Evolutionary conservation across 2,113 vertebrate genomes (phyloP).

Genomic region (Gallinago paraguaiae): DNA sequence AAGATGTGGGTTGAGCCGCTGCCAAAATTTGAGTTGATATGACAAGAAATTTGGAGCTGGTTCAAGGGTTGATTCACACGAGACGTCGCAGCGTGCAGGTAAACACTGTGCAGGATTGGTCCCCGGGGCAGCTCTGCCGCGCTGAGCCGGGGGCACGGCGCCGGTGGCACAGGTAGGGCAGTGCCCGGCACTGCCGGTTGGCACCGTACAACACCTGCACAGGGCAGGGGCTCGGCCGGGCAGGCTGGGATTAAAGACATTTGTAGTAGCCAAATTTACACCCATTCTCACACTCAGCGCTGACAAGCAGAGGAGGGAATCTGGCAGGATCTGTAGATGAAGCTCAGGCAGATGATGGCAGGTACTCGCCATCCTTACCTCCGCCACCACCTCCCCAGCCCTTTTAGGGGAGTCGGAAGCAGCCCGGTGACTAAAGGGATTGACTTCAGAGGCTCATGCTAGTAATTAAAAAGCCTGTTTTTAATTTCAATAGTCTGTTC

Average conservation of each 20-base stretch:
- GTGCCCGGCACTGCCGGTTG: neutral
- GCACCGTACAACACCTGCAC: neutral
- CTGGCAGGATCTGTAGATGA: neutral
- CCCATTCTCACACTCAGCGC: accelerated
- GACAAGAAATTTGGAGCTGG: conserved; percentile 37
- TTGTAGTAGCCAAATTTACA: neutral
- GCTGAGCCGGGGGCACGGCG: neutral
- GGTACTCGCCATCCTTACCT: neutral
- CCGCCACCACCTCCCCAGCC: neutral
- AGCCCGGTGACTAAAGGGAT: neutral
- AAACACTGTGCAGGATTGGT: neutral
- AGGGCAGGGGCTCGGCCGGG: neutral
- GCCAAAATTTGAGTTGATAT: conserved; percentile 53
- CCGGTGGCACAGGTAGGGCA: neutral
- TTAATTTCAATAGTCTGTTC: accelerated
- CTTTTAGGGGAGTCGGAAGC: neutral
- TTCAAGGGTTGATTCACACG: conserved; percentile 1
- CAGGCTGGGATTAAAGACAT: neutral
- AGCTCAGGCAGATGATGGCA: neutral
- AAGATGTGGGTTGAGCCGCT: conserved; percentile 57
- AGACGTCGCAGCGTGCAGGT: neutral
- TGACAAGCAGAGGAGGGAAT: neutral
- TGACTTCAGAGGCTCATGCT: accelerated
- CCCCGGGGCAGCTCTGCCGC: neutral
- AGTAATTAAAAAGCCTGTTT: neutral